phyloP scores from a whole-genome alignment of 2,888 invertebrate species.

The Lasioglossum lativentre region DNA sequence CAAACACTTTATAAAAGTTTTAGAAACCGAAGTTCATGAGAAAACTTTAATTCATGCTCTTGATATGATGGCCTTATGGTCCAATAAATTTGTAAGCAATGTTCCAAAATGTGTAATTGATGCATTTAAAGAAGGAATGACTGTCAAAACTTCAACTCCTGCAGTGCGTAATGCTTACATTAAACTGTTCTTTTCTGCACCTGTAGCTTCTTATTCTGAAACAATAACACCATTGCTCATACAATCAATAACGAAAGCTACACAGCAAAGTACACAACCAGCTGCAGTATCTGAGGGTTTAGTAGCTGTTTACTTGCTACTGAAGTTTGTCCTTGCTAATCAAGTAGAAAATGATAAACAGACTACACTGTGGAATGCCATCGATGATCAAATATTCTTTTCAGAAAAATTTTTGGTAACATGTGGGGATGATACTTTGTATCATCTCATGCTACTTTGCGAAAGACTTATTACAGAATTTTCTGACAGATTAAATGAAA shows the following conservation, averaged over 20 bases:
- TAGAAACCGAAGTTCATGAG: slow-evolving; percentile 96
- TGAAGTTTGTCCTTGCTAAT: slow-evolving; percentile 87
- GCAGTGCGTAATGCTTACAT: slow-evolving; percentile 92
- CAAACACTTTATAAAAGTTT: slow-evolving; percentile 90
- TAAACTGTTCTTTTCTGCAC: slow-evolving; percentile 87
- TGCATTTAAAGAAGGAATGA: slow-evolving; percentile 90
- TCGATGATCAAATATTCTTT: slow-evolving; percentile 92
- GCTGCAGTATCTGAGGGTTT: slow-evolving; percentile 90
- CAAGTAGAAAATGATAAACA: slow-evolving; percentile 85
- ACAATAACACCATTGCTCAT: slow-evolving; percentile 87
- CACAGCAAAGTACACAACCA: slow-evolving; percentile 90
- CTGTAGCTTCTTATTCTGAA: slow-evolving; percentile 71
- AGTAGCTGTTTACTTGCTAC: slow-evolving; percentile 88
- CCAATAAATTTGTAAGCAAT: slow-evolving; percentile 87
- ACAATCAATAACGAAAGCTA: slow-evolving; percentile 91
- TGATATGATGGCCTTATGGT: slow-evolving; percentile 93
- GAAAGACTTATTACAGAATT: slow-evolving; percentile 90
- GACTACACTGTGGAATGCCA: slow-evolving; percentile 88
- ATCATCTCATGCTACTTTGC: slow-evolving; percentile 90
- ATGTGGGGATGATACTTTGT: slow-evolving; percentile 90
- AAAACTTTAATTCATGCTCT: slow-evolving; percentile 93
- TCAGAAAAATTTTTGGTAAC: slow-evolving; percentile 92
- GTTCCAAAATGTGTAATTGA: slow-evolving; percentile 89
- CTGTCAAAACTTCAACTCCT: slow-evolving; percentile 91
- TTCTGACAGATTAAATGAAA: slow-evolving; percentile 88